A percentile compares a stretch with the other conserved stretches of the same genome.
phyloP scores from a whole-genome alignment of 2,113 vertebrate genomes.

The Gobiocypris rarus region DNA sequence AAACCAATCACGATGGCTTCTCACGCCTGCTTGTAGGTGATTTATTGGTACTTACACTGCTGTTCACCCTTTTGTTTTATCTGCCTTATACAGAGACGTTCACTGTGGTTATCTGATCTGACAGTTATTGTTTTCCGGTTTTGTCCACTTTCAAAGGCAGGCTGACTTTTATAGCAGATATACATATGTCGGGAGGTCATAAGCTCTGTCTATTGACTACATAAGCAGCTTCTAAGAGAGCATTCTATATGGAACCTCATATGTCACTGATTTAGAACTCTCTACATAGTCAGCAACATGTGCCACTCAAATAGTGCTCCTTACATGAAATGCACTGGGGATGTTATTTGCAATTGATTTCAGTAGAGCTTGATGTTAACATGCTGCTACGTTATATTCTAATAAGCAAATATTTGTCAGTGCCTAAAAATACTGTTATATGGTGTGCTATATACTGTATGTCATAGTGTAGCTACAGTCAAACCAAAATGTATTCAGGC shows the following conservation, averaged over 20 bases:
- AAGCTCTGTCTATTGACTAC: background rate
- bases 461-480: too few species aligned
- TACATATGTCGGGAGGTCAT: constrained; percentile 2
- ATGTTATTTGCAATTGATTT: background rate
- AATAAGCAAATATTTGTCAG: too few species aligned
- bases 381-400: too few species aligned
- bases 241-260: background rate
- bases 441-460: too few species aligned
- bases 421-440: background rate
- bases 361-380: background rate
- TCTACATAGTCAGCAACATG: background rate
- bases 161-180: constrained; percentile 31
- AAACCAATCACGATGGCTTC: background rate
- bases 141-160: constrained; percentile 29
- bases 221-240: background rate
- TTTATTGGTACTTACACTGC: constrained; percentile 32
- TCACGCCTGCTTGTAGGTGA: constrained; percentile 6
- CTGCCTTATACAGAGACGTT: constrained; percentile 22
- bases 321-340: background rate
- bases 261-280: background rate
- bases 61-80: constrained; percentile 21
- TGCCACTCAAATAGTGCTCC: background rate
- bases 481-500: too few species aligned
- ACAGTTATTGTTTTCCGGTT: constrained; percentile 25
- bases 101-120: constrained; percentile 18